Evolutionary conservation across 2,888 invertebrate genomes (phyloP), one percentile per base, ranked within the genome.

Genomic region (Mythimna loreyi): DNA sequence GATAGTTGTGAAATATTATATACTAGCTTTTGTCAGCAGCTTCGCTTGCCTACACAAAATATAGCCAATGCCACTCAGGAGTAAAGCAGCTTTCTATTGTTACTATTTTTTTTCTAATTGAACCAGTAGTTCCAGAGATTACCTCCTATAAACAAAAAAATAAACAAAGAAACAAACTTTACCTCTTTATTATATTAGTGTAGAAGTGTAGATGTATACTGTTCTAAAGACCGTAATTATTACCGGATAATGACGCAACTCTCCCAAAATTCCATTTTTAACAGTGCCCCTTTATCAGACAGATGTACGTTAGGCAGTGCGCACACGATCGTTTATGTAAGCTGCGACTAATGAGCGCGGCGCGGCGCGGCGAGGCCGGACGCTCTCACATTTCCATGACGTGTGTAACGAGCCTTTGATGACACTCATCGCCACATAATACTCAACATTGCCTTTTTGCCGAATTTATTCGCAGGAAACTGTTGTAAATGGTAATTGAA

Each of bases 401-500:
- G 78, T 81, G 73, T 82, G 83, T 83, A 87, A 87, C 79, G 86
- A 85, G 81, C 67, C 67, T 81, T 85, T 87, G 83, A 89, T 87
- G 83, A 82, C 81, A 75, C 67, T 74, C 80, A 67, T 67, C 76
- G 64, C 67, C 67, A 74, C 77, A 72, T 67, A 81, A 77, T 59
- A 71, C 72, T 56, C 67, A 59, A 56, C 74, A 64, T 68, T 71
- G 66, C 72, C 75, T 79, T 62, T 80, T 76, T 59, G 58, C 45
- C 43, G 43, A 76, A 78, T 71, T 59, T 77, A 81, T 78, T 75
- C 50, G 28, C 58, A 60, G 58, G 30, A 65, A 50, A 53, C 50
- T 67, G 72, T 62, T 77, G 58, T 62, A 63, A 81, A 65, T 63
- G 61, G 36, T 78, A 67, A 81, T 74, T 78, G 74, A 67, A 70